These are phyloP conservation scores for Myocastor coypus DNA, from an alignment of 2,113 vertebrate species.

Conservation along the genomic window DNA sequence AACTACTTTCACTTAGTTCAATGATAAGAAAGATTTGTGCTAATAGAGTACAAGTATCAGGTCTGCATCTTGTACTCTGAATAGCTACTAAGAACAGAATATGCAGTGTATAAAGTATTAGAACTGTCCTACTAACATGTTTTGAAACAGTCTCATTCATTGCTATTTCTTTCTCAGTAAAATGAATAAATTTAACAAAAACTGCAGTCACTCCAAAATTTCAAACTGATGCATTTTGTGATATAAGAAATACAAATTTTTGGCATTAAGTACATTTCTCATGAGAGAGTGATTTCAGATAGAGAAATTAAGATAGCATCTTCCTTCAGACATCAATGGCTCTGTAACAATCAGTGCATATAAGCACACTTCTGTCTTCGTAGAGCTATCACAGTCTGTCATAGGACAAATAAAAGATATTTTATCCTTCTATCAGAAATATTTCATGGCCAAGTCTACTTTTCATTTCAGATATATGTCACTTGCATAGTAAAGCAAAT, in stretches of 20 bases:
- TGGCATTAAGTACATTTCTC: neutral
- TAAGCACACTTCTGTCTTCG: neutral
- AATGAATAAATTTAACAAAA: neutral
- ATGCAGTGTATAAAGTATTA: too few species aligned
- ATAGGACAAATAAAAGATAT: neutral
- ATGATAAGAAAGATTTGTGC: too few species aligned
- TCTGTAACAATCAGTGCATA: neutral
- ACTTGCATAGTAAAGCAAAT: neutral
- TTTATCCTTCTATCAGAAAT: constrained; percentile 22
- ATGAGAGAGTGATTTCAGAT: neutral
- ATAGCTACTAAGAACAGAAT: too few species aligned
- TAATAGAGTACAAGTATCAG: too few species aligned
- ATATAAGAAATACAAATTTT: neutral
- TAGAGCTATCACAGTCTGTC: neutral
- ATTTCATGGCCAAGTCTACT: neutral
- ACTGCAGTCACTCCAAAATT: neutral
- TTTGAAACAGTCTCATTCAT: too few species aligned
- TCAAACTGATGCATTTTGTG: neutral
- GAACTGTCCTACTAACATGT: too few species aligned
- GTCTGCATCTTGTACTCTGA: too few species aligned
- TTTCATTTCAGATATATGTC: constrained; percentile 4
- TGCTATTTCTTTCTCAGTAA: too few species aligned
- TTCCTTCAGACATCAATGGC: neutral
- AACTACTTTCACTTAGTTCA: too few species aligned
- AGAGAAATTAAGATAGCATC: neutral